These are phyloP conservation scores for Hololepta plana DNA, from an alignment of 2,888 invertebrate species.

Conservation along the genomic window DNA sequence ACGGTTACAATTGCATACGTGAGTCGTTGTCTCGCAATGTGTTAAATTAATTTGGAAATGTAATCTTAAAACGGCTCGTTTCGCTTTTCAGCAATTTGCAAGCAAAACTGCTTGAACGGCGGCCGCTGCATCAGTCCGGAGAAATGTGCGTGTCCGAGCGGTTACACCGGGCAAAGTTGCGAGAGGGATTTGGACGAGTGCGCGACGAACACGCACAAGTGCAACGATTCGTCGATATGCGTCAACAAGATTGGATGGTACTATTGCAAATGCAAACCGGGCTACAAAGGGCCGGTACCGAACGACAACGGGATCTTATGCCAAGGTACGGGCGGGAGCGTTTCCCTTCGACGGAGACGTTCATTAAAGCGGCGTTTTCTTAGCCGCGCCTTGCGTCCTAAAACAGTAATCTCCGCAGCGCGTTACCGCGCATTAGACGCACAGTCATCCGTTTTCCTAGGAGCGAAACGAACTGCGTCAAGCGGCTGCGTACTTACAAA, in stretches of 20 bases:
- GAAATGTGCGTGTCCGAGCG: slow-evolving; percentile 60
- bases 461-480: no score
- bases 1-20: slow-evolving; percentile 68
- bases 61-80: slow-evolving; percentile 1
- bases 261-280: slow-evolving; percentile 69
- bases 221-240: slow-evolving; percentile 59
- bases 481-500: no score
- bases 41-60: background rate
- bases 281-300: slow-evolving; percentile 45
- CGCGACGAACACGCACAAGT: slow-evolving; percentile 46
- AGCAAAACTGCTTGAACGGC: slow-evolving; percentile 65
- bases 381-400: no score
- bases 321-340: slow-evolving; percentile 34
- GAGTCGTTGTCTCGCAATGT: slow-evolving; percentile 23
- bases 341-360: background rate
- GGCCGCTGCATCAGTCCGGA: slow-evolving; percentile 63
- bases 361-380: no score
- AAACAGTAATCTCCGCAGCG: no score
- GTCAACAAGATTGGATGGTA: slow-evolving; percentile 83
- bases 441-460: no score
- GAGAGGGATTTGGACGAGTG: slow-evolving; percentile 81
- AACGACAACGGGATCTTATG: slow-evolving; percentile 41
- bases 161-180: slow-evolving; percentile 68
- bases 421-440: no score
- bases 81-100: slow-evolving; percentile 54